Percentiles rank a stretch among this genome's conserved stretches.
Conservation (phyloP, 2,888 invertebrate genomes). For the Synergus umbraculus region DNA sequence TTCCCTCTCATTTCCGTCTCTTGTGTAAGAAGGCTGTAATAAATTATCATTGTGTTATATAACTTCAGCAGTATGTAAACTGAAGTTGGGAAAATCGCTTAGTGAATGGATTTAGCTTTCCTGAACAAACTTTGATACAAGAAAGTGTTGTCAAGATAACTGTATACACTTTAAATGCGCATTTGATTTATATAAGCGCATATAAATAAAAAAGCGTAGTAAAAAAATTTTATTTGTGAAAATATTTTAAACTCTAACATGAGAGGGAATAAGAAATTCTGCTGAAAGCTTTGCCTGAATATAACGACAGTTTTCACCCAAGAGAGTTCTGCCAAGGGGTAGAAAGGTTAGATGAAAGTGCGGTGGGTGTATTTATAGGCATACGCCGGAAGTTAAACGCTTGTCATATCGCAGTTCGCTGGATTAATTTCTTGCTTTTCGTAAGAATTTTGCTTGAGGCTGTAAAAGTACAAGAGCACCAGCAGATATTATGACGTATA, state of each 20-base stretch:
- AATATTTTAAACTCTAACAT: too few species aligned
- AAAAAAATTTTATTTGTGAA: too few species aligned
- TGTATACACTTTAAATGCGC: background rate
- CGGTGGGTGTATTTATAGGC: background rate
- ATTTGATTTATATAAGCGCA: background rate
- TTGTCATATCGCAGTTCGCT: background rate
- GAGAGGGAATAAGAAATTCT: too few species aligned
- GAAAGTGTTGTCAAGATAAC: background rate
- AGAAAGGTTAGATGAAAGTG: background rate
- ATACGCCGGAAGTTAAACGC: background rate
- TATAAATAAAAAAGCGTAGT: too few species aligned
- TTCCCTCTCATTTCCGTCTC: constrained; percentile 11
- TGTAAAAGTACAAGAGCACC: background rate
- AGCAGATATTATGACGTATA: background rate
- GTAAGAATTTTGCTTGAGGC: background rate
- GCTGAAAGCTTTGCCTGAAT: background rate
- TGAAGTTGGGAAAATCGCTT: constrained; percentile 10
- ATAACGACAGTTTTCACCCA: background rate
- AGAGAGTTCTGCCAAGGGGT: background rate
- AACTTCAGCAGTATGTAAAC: constrained; percentile 21
- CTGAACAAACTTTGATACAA: background rate
- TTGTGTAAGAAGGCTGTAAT: constrained; percentile 17
- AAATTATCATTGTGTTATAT: constrained; percentile 30
- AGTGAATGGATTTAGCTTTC: constrained; percentile 7
- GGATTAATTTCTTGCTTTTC: background rate